Percentiles rank a stretch among this genome's conserved stretches.
Evolutionary conservation across 2,888 invertebrate species (phyloP).

Genomic region (Leuctra nigra): DNA sequence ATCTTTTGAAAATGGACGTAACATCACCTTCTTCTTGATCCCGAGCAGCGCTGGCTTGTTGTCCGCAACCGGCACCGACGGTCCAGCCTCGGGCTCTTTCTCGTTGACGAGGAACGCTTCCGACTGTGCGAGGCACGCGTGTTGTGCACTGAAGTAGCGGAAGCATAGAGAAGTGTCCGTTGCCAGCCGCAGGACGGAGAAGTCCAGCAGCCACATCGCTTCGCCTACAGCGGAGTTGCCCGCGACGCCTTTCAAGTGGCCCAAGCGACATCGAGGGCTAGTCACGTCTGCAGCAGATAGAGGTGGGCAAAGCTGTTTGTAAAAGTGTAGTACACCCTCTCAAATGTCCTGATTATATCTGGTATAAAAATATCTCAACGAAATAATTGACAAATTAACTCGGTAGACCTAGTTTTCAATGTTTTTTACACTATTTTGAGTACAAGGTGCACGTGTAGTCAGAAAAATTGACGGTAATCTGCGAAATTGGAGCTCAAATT

Average conservation of each 20-base stretch:
- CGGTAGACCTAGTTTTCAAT: too few species aligned
- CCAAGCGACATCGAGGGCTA: slow-evolving; percentile 41
- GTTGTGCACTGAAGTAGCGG: slow-evolving; percentile 60
- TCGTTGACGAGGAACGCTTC: slow-evolving; percentile 55
- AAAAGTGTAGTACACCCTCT: too few species aligned
- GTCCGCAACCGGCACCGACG: slow-evolving; percentile 44
- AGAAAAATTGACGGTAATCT: too few species aligned
- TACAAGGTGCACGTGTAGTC: too few species aligned
- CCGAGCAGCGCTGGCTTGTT: slow-evolving; percentile 3
- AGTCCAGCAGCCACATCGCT: slow-evolving; percentile 64
- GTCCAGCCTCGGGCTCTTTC: slow-evolving; percentile 41
- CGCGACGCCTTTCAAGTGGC: slow-evolving; percentile 33
- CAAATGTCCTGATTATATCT: too few species aligned
- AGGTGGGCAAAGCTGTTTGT: too few species aligned
- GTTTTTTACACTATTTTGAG: too few species aligned
- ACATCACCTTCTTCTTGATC: not conserved
- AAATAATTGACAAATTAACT: too few species aligned
- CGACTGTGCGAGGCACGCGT: slow-evolving; percentile 57
- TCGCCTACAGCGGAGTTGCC: slow-evolving; percentile 40
- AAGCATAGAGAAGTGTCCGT: slow-evolving; percentile 60
- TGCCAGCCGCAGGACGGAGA: slow-evolving; percentile 49
- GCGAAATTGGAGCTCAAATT: too few species aligned
- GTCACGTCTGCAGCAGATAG: slow-evolving; percentile 38
- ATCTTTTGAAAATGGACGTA: too few species aligned
- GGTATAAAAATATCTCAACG: too few species aligned